Evolutionary conservation across 2,113 vertebrate genomes (phyloP).

Genomic region (Corvus hawaiiensis): DNA sequence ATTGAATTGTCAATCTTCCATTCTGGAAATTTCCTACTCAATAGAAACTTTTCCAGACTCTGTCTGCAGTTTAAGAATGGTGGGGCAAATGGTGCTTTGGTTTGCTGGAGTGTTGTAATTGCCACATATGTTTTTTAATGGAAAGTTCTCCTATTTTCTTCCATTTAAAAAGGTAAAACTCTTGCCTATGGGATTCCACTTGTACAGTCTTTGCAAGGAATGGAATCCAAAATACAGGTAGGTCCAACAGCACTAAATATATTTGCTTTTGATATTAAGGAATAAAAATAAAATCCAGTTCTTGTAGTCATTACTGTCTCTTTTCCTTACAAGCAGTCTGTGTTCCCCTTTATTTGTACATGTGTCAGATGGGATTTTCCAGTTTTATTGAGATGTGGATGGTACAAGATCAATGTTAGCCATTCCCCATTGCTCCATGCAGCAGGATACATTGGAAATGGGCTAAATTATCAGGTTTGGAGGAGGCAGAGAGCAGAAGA

Average conservation of each 20-base stretch:
- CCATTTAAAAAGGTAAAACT: slow-evolving; percentile 84
- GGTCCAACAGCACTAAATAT: neutral
- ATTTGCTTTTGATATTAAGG: neutral
- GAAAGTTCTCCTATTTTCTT: neutral
- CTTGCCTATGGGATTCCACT: slow-evolving; percentile 90
- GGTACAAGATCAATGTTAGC: neutral
- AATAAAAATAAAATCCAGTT: neutral
- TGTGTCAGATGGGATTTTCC: neutral
- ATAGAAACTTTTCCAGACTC: neutral
- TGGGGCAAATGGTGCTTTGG: neutral
- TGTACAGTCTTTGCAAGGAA: slow-evolving; percentile 85
- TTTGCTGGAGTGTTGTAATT: neutral
- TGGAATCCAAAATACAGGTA: slow-evolving; percentile 83
- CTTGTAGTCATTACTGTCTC: neutral
- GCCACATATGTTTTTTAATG: neutral
- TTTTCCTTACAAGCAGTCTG: neutral
- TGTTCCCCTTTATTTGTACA: neutral
- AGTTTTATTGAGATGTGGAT: neutral
- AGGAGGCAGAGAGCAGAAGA: neutral
- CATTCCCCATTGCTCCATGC: neutral
- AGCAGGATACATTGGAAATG: neutral
- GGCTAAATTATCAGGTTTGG: neutral
- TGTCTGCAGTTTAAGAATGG: neutral
- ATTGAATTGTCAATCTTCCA: neutral
- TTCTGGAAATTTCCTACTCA: neutral